phyloP scores from a whole-genome alignment of 2,797 vertebrate species.

The Brotula barbata region DNA sequence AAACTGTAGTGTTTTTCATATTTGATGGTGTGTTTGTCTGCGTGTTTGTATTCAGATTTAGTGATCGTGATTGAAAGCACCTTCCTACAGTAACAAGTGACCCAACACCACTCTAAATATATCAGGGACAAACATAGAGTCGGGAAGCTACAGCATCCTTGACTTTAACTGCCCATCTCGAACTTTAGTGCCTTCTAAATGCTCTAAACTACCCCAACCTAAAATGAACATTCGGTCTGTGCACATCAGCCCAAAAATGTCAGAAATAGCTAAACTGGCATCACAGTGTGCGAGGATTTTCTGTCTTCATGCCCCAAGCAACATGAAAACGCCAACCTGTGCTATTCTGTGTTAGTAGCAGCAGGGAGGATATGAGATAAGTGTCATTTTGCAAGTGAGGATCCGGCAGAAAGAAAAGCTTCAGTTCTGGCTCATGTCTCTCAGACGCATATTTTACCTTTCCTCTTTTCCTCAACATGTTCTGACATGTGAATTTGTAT shows the following conservation, averaged over 20 bases:
- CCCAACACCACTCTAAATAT: slow-evolving; percentile 74
- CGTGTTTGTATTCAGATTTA: slow-evolving; percentile 24
- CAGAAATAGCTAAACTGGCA: slow-evolving; percentile 35
- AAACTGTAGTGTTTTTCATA: no score
- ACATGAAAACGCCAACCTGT: slow-evolving; percentile 32
- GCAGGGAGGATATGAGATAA: slow-evolving; percentile 43
- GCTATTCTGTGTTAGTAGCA: slow-evolving; percentile 39
- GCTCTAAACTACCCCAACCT: slow-evolving; percentile 48
- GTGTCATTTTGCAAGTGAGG: slow-evolving; percentile 44
- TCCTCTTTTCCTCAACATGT: slow-evolving; percentile 34
- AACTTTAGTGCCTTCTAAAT: slow-evolving; percentile 53
- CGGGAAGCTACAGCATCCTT: slow-evolving; percentile 29
- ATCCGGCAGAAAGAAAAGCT: slow-evolving; percentile 41
- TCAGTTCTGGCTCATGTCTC: slow-evolving; percentile 44
- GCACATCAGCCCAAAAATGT: slow-evolving; percentile 36
- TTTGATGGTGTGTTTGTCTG: no score
- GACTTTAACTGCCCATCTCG: slow-evolving; percentile 51
- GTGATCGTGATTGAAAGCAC: slow-evolving; percentile 64
- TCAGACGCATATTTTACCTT: slow-evolving; percentile 39
- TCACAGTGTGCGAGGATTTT: slow-evolving; percentile 35
- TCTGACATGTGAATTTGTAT: no score
- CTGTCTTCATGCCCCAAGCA: slow-evolving; percentile 40
- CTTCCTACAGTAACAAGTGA: slow-evolving; percentile 62
- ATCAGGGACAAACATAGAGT: slow-evolving; percentile 71
- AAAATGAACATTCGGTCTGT: slow-evolving; percentile 49